These are phyloP conservation scores for Gryllus longicercus DNA, from an alignment of 2,888 invertebrate species.

Conservation along the genomic window DNA sequence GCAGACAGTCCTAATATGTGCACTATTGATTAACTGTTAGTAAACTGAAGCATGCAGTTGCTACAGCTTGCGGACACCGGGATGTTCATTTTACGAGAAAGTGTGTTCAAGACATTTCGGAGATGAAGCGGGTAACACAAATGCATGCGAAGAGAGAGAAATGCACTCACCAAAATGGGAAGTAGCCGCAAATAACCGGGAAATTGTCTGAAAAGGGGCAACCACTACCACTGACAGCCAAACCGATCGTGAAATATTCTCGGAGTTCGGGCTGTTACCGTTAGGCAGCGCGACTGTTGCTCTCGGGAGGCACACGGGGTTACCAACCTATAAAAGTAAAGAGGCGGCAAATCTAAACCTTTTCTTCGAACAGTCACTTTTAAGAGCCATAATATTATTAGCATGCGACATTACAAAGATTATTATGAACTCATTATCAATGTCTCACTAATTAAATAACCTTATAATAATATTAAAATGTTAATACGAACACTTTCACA, in stretches of 20 bases:
- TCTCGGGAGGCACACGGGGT: neutral
- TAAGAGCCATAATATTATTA: neutral
- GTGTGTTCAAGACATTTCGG: neutral
- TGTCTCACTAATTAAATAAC: no score
- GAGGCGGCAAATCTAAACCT: neutral
- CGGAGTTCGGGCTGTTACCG: neutral
- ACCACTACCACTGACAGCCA: neutral
- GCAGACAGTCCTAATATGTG: neutral
- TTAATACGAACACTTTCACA: no score
- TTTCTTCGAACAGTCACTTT: neutral
- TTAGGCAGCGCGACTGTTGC: neutral
- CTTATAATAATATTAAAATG: no score
- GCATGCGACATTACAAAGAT: no score
- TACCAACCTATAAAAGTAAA: neutral
- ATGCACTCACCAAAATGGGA: neutral
- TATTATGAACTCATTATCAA: no score
- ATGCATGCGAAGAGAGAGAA: neutral
- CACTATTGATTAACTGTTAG: conserved; percentile 17
- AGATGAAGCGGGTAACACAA: neutral
- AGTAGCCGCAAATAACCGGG: conserved; percentile 1
- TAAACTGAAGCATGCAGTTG: conserved; percentile 17
- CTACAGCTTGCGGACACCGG: neutral
- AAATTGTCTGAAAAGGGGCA: neutral
- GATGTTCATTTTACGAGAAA: neutral
- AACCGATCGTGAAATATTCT: neutral